Evolutionary conservation across 2,888 invertebrate genomes (phyloP).

Genomic region (Unio pictorum): DNA sequence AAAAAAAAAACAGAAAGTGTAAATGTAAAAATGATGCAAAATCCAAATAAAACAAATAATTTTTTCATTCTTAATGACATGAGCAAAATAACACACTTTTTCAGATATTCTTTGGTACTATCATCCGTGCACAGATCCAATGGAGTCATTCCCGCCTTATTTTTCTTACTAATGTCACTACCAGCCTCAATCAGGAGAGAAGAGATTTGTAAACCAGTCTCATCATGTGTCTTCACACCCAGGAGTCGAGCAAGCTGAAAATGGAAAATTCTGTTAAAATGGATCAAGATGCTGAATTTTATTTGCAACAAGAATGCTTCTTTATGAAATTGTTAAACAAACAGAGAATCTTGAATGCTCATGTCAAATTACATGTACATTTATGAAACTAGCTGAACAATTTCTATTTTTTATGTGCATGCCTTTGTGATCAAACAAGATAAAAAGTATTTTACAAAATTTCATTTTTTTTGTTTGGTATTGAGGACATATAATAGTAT

Average conservation of each 20-base stretch:
- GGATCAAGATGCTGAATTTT: background rate
- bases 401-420: too few species aligned
- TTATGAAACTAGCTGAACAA: too few species aligned
- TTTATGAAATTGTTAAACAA: background rate
- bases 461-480: too few species aligned
- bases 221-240: slow-evolving; percentile 26
- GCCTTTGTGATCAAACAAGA: too few species aligned
- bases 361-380: too few species aligned
- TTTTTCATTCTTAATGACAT: background rate
- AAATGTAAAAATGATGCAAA: too few species aligned
- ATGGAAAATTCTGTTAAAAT: background rate
- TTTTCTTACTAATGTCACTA: slow-evolving; percentile 31
- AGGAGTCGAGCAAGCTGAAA: slow-evolving; percentile 22
- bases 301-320: slow-evolving; percentile 2
- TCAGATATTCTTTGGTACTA: slow-evolving; percentile 33
- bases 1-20: too few species aligned
- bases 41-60: too few species aligned
- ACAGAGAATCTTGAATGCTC: too few species aligned
- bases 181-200: slow-evolving; percentile 39
- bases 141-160: slow-evolving; percentile 39
- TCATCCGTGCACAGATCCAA: slow-evolving; percentile 38
- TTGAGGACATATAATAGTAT: too few species aligned
- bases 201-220: slow-evolving; percentile 38
- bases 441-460: too few species aligned
- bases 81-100: slow-evolving; percentile 18